Conservation (phyloP, 2,113 vertebrate genomes). For the Nyctereutes procyonoides region DNA sequence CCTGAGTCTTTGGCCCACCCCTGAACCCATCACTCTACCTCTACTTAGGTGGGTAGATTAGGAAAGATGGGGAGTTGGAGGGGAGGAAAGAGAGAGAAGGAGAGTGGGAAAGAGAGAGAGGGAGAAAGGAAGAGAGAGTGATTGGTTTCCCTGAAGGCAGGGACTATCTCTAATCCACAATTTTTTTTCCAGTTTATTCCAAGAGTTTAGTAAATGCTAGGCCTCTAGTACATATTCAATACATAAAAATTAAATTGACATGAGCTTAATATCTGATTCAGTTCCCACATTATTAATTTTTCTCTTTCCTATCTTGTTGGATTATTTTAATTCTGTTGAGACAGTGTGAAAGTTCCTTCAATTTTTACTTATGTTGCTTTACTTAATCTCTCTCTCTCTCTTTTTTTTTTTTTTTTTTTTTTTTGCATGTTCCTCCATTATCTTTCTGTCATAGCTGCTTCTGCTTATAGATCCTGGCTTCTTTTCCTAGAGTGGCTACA, state of each 20-base stretch:
- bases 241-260: not conserved
- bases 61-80: not conserved
- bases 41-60: not conserved
- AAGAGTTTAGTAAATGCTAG: not conserved
- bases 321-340: slow-evolving; percentile 4
- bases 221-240: not conserved
- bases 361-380: not conserved
- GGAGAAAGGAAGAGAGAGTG: not conserved
- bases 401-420: not conserved
- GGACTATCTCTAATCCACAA: not conserved
- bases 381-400: not conserved
- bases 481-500: not conserved
- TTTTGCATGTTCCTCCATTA: not conserved
- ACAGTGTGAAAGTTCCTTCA: not conserved
- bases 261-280: not conserved
- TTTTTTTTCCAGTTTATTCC: not conserved
- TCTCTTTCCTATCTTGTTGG: not conserved
- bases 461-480: not conserved
- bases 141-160: not conserved
- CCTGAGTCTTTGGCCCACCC: not conserved
- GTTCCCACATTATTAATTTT: not conserved
- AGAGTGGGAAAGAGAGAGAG: not conserved
- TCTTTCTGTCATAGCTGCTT: not conserved
- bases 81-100: not conserved
- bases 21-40: not conserved